phyloP scores from a whole-genome alignment of 1,140 invertebrate species.

The Megalonaias nervosa region DNA sequence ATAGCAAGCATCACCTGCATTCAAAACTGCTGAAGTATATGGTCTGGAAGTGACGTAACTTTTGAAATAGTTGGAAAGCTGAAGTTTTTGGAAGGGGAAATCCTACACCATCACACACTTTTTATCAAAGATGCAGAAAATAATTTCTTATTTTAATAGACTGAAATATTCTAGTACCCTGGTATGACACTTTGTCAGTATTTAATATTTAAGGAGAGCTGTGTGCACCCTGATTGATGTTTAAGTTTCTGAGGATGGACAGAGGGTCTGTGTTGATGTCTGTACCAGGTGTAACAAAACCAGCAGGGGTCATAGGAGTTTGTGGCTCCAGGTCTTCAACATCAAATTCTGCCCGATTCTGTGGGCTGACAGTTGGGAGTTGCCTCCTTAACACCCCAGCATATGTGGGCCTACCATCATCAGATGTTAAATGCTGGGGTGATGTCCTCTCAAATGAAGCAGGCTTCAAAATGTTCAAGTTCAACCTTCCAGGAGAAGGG shows the following conservation, averaged over 20 bases:
- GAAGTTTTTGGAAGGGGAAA: too few species aligned
- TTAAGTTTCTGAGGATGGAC: conserved; percentile 64
- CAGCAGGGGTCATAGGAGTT: conserved; percentile 63
- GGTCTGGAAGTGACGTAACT: too few species aligned
- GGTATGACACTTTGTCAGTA: too few species aligned
- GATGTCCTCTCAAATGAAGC: conserved; percentile 26
- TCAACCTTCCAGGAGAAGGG: conserved; percentile 35
- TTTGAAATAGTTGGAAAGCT: too few species aligned
- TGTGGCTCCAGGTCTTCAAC: conserved; percentile 50
- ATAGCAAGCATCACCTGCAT: too few species aligned
- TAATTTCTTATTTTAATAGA: too few species aligned
- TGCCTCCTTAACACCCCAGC: conserved; percentile 45
- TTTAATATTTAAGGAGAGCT: too few species aligned
- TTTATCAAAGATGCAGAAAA: too few species aligned
- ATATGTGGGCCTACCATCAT: conserved; percentile 47
- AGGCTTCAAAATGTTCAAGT: conserved; percentile 31
- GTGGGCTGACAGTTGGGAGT: conserved; percentile 32
- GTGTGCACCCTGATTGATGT: conserved; percentile 48
- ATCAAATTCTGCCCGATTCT: conserved; percentile 23
- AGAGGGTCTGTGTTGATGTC: conserved; percentile 61
- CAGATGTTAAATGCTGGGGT: conserved; percentile 26
- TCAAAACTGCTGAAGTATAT: too few species aligned
- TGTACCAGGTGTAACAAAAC: conserved; percentile 58
- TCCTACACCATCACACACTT: too few species aligned
- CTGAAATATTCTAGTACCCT: too few species aligned